Conservation (phyloP, 2,888 invertebrate genomes). For the Dicyrtoma fusca region DNA sequence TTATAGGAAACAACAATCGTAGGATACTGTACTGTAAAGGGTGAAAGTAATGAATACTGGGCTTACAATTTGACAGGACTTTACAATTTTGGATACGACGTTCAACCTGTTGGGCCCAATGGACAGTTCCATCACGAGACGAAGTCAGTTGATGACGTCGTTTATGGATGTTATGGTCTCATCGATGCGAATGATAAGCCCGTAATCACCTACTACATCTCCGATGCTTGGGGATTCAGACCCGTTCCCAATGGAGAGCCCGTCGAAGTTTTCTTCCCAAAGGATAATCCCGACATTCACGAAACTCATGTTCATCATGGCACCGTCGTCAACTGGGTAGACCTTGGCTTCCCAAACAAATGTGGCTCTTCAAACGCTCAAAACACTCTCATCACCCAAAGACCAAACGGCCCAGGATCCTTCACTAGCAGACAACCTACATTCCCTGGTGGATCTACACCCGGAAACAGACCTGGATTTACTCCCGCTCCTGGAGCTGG, state of each 20-base stretch:
- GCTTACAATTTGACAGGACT: too few species aligned
- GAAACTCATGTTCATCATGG: conserved; percentile 60
- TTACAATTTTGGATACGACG: conserved; percentile 76
- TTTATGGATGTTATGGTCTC: conserved; percentile 79
- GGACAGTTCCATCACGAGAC: conserved; percentile 80
- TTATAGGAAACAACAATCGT: too few species aligned
- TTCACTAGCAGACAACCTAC: neutral
- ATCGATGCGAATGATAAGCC: conserved; percentile 70
- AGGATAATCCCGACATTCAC: conserved; percentile 55
- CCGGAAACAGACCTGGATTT: neutral
- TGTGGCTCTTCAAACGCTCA: conserved; percentile 61
- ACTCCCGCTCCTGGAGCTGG: conserved; percentile 1
- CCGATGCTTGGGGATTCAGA: conserved; percentile 77
- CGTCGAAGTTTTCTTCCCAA: conserved; percentile 68
- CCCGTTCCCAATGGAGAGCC: conserved; percentile 71
- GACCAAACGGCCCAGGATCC: conserved; percentile 5
- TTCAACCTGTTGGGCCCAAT: conserved; percentile 64
- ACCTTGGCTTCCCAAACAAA: conserved; percentile 73
- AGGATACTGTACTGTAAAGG: too few species aligned
- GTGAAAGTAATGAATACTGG: too few species aligned
- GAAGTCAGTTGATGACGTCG: conserved; percentile 74
- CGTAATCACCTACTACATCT: conserved; percentile 70
- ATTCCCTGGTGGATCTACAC: neutral
- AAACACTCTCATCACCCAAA: neutral
- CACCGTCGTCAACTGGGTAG: conserved; percentile 68